Evolutionary conservation across 2,888 invertebrate species (phyloP).

Genomic region (Acronicta alni): DNA sequence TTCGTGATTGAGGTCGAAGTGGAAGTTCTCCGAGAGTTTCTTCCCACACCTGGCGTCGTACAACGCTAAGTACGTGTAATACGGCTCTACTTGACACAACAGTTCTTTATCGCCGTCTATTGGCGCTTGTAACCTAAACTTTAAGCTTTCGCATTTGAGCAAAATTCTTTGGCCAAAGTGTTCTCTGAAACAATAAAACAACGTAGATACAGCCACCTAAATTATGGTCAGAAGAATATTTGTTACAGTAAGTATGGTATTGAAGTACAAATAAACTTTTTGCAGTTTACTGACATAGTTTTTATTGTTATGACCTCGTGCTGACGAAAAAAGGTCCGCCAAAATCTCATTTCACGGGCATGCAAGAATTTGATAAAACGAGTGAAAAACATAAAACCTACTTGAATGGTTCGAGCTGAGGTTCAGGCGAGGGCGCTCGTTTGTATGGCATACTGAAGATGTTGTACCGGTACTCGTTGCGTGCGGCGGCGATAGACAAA

Average conservation of each 20-base stretch:
- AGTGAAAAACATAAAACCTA: conserved; percentile 57
- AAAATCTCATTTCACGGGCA: conserved; percentile 25
- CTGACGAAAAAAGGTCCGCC: conserved; percentile 10
- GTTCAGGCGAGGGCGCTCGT: conserved; percentile 80
- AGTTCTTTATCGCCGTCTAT: conserved; percentile 93
- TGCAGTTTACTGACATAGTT: conserved; percentile 24
- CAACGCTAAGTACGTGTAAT: conserved; percentile 95
- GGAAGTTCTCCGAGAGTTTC: conserved; percentile 98
- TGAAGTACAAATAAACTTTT: conserved; percentile 26
- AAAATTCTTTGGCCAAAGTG: conserved; percentile 96
- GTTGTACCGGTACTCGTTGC: conserved; percentile 94
- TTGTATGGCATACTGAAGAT: conserved; percentile 91
- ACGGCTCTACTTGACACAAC: conserved; percentile 97
- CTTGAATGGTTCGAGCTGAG: conserved; percentile 92
- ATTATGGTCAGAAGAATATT: conserved; percentile 13
- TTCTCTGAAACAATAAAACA: conserved; percentile 88
- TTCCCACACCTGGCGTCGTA: conserved; percentile 96
- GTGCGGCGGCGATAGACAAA: conserved; percentile 93
- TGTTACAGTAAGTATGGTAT: conserved; percentile 12
- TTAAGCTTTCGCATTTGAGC: conserved; percentile 94
- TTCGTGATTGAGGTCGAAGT: conserved; percentile 95
- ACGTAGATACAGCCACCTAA: conserved; percentile 10
- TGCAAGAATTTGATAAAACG: conserved; percentile 12
- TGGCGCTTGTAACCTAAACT: conserved; percentile 95
- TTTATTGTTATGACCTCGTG: conserved; percentile 31